Evolutionary conservation across 2,888 invertebrate genomes (phyloP).

Genomic region (Drosophila longiperda): DNA sequence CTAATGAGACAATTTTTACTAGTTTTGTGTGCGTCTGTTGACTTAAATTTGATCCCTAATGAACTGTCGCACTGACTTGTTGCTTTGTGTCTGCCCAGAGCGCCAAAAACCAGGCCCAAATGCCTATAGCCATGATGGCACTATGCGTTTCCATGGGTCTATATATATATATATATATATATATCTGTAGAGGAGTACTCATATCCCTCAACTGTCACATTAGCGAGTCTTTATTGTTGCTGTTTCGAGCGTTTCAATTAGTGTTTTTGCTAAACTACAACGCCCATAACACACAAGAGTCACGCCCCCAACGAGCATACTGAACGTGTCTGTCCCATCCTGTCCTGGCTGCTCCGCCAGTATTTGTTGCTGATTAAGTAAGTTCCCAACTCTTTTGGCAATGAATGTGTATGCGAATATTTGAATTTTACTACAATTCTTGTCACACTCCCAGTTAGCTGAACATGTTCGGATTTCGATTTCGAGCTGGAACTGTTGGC

Average conservation of each 20-base stretch:
- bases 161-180: background rate
- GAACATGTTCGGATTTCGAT: constrained; percentile 8
- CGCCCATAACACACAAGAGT: constrained; percentile 31
- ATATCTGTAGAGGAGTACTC: constrained; percentile 32
- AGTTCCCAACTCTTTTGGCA: constrained; percentile 33
- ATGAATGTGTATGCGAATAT: constrained; percentile 57
- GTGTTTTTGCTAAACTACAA: constrained; percentile 60
- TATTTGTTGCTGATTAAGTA: constrained; percentile 3
- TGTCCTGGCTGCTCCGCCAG: background rate
- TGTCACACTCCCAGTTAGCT: constrained; percentile 8
- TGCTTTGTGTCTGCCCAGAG: constrained; percentile 55
- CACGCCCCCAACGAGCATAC: constrained; percentile 28
- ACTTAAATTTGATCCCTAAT: constrained; percentile 75
- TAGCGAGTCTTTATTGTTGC: constrained; percentile 46
- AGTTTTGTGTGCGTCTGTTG: constrained; percentile 57
- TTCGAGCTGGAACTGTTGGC: constrained; percentile 1
- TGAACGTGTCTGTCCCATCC: constrained; percentile 13
- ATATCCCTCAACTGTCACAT: constrained; percentile 54
- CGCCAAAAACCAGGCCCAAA: constrained; percentile 19
- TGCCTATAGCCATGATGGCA: constrained; percentile 10
- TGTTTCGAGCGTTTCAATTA: constrained; percentile 73
- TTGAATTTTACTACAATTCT: constrained; percentile 25
- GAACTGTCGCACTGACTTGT: constrained; percentile 75
- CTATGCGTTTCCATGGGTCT: background rate
- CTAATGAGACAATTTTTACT: constrained; percentile 78